A percentile compares a stretch with the other conserved stretches of the same genome.
These are phyloP conservation scores for Bettongia penicillata DNA, from an alignment of 2,113 vertebrate genomes.

Conservation along the genomic window DNA sequence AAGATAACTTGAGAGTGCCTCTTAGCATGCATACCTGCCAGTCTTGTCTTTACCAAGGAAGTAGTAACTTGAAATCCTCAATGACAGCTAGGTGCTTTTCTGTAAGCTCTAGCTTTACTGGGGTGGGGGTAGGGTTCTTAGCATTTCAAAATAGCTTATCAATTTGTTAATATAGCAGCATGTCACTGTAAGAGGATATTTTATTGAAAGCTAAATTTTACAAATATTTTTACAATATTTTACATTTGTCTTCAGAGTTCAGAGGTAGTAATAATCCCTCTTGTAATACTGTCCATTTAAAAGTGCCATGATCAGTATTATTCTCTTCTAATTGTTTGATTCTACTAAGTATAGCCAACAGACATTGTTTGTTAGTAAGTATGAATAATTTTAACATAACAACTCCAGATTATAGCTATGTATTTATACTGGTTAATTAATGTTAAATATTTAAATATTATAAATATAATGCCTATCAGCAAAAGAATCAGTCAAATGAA, in stretches of 20 bases:
- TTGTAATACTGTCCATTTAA: neutral
- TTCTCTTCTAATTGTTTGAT: neutral
- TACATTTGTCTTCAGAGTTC: too few species aligned
- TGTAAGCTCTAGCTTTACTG: neutral
- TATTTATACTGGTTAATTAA: neutral
- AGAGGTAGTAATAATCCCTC: neutral
- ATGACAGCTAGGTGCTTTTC: neutral
- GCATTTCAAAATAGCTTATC: neutral
- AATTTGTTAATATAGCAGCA: neutral
- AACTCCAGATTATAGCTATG: neutral
- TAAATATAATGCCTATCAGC: neutral
- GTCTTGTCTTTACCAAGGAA: neutral
- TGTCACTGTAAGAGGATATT: neutral
- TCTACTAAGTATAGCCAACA: neutral
- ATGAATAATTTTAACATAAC: neutral
- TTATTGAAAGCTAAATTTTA: neutral
- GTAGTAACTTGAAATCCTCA: neutral
- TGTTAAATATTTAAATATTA: neutral
- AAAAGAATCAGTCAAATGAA: constrained; percentile 19
- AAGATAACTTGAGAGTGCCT: neutral
- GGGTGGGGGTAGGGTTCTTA: neutral
- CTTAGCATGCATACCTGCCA: neutral
- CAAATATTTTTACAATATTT: too few species aligned
- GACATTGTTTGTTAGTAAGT: neutral
- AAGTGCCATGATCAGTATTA: neutral